Evolutionary conservation across 1,140 invertebrate genomes (phyloP), one percentile per base, ranked within the genome.

Genomic region (Pseudoatta argentina): DNA sequence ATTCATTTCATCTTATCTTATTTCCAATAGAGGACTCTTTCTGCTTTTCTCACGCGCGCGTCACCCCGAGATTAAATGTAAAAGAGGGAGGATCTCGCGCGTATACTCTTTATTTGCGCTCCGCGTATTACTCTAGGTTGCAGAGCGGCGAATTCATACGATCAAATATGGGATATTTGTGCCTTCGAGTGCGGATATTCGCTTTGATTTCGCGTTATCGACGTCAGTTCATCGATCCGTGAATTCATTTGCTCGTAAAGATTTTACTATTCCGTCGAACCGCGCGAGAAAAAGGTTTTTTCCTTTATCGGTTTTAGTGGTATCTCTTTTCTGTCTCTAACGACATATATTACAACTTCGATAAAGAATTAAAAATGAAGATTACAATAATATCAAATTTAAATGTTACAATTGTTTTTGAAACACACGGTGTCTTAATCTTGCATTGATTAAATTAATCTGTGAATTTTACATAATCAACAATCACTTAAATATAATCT

Each of bases 121-220:
- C 57, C 21, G 51, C 63, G 44, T 53, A 44, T 57, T 61, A 16
- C 81, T 72, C 61, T 24, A 67, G 57, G 53, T 78, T 69, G 55
- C n/a, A 30, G 75, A 66, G 34, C 51, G 73, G 64, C 75, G 66
- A 72, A 86, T 90, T 88, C 64, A 81, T 64, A 61, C 59, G 77
- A 86, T 90, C 88, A 76, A 90, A 90, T 87, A 89, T 82, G 57
- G 81, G 72, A 72, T 89, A 87, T 90, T 88, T 86, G 89, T 63
- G 79, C 77, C 61, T 61, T 77, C 85, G 39, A 64, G 53, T 66
- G 81, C 51, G 71, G 82, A 72, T 78, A 63, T 86, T 86, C 81
- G 81, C 86, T 91, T 91, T 91, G 88, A 91, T 90, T 88, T 87
- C 82, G 44, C 71, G 77, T 89, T 86, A 91, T 88, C 77, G 69